Evolutionary conservation across 2,113 vertebrate species (phyloP).

Genomic region (Miniopterus natalensis): DNA sequence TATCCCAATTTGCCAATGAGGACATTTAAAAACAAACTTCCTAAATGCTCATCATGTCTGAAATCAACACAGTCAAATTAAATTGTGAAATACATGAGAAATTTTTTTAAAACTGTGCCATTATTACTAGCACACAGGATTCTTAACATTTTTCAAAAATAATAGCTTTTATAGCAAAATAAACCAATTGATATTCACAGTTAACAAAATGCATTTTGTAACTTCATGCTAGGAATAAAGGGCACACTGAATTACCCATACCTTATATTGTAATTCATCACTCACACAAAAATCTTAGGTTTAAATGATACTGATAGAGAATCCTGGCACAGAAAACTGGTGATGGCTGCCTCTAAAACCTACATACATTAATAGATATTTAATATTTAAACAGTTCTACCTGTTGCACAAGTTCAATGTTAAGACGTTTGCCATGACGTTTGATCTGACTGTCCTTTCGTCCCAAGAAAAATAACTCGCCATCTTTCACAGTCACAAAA

Average conservation of each 20-base stretch:
- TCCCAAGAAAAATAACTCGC: constrained; percentile 92
- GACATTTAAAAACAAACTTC: constrained; percentile 41
- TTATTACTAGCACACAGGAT: not conserved
- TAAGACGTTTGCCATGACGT: constrained; percentile 94
- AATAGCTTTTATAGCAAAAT: constrained; percentile 23
- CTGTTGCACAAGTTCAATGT: constrained; percentile 92
- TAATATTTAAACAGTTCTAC: constrained; percentile 82
- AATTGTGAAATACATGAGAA: not conserved
- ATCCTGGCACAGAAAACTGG: not conserved
- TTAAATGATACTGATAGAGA: not conserved
- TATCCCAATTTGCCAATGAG: constrained; percentile 43
- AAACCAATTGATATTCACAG: constrained; percentile 45
- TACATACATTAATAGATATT: not conserved
- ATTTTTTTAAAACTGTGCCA: not conserved
- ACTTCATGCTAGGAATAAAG: not conserved
- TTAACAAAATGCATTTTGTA: constrained; percentile 22
- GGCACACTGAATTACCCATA: not conserved
- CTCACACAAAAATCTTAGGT: not conserved
- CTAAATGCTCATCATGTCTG: not conserved
- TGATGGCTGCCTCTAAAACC: not conserved
- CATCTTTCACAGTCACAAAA: constrained; percentile 90
- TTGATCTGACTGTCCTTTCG: constrained; percentile 95
- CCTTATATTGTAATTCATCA: not conserved
- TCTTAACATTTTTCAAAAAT: constrained; percentile 42
- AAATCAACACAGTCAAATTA: constrained; percentile 42